A percentile compares a stretch with the other conserved stretches of the same genome.
Evolutionary conservation across 2,113 vertebrate species (phyloP).

Genomic region (Pithys albifrons): DNA sequence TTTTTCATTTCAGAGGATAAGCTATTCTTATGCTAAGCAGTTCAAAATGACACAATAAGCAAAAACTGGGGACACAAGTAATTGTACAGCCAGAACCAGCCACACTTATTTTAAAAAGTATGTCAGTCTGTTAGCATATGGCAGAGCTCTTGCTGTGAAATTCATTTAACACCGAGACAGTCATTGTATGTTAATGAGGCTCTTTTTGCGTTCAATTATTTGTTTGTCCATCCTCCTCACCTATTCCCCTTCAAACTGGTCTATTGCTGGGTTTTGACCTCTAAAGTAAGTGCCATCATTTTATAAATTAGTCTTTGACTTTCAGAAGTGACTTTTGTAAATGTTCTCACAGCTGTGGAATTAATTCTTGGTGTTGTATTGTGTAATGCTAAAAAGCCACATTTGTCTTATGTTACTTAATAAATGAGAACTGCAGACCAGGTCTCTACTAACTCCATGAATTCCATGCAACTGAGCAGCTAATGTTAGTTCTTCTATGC

Average conservation of each 20-base stretch:
- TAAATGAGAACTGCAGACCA: neutral
- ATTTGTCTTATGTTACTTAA: neutral
- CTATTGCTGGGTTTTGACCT: neutral
- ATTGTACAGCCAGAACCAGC: neutral
- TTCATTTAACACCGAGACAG: constrained; percentile 26
- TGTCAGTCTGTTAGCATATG: constrained; percentile 10
- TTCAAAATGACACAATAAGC: constrained; percentile 12
- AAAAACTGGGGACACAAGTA: neutral
- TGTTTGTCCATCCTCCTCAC: neutral
- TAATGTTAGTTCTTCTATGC: neutral
- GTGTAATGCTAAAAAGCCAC: neutral
- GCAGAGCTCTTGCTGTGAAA: constrained; percentile 46
- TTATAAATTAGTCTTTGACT: constrained; percentile 20
- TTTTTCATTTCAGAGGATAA: constrained; percentile 18
- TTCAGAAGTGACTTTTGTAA: neutral
- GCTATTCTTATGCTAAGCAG: neutral
- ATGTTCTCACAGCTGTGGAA: neutral
- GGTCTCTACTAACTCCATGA: neutral
- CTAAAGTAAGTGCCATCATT: neutral
- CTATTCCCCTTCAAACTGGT: neutral
- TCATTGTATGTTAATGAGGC: constrained; percentile 43
- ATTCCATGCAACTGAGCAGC: neutral
- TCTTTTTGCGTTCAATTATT: constrained; percentile 2
- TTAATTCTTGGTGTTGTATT: neutral
- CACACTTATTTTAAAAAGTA: neutral